These are phyloP conservation scores for Tenthredo livida DNA, from an alignment of 2,888 invertebrate species.

Conservation along the genomic window DNA sequence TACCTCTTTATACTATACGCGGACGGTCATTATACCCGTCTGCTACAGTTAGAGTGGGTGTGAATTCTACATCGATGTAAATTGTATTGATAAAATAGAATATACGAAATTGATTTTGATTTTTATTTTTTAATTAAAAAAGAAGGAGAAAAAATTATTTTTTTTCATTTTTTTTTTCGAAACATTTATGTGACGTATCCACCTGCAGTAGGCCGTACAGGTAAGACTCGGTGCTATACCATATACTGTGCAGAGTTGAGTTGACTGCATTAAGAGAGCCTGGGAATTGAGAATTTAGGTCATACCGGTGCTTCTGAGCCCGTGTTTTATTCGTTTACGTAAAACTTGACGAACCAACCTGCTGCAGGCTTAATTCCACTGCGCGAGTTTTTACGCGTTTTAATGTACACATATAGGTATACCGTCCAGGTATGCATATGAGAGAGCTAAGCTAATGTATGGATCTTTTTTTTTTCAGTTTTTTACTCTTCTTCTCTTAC, in stretches of 20 bases:
- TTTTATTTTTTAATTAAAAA: too few species aligned
- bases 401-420: neutral
- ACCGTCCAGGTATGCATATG: neutral
- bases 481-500: neutral
- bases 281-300: conserved; percentile 48
- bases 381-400: conserved; percentile 8
- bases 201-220: neutral
- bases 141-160: neutral
- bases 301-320: conserved; percentile 15
- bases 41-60: neutral
- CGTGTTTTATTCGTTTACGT: conserved; percentile 50
- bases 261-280: conserved; percentile 24
- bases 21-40: conserved; percentile 14
- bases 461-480: neutral
- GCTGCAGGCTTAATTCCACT: conserved; percentile 9
- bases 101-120: neutral
- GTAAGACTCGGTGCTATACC: neutral
- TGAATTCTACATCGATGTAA: neutral
- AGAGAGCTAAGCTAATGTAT: neutral
- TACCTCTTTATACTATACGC: neutral
- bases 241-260: conserved; percentile 2
- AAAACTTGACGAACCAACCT: conserved; percentile 38
- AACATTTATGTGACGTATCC: too few species aligned
- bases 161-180: neutral
- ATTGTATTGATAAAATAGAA: too few species aligned